phyloP scores from a whole-genome alignment of 2,113 vertebrate genomes.

The Hemichromis elongatus region DNA sequence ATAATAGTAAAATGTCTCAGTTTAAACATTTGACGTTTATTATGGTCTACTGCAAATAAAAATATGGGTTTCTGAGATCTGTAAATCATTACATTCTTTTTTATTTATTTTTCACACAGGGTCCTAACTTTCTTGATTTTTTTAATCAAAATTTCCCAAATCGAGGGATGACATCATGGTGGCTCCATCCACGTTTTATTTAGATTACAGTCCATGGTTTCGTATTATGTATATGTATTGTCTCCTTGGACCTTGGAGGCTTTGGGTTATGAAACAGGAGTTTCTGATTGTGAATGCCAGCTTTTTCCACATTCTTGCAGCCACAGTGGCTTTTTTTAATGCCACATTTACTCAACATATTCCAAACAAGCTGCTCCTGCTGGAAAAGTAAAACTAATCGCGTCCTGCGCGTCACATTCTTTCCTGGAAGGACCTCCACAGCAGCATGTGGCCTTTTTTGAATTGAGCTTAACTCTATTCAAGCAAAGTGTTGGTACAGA shows the following conservation, averaged over 20 bases:
- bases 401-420: not conserved
- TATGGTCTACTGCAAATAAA: not conserved
- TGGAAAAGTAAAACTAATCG: slow-evolving; percentile 2
- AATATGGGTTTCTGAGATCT: not conserved
- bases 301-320: not conserved
- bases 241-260: not conserved
- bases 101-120: not conserved
- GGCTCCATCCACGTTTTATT: not conserved
- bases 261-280: not conserved
- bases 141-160: not conserved
- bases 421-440: not conserved
- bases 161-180: not conserved
- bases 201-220: not conserved
- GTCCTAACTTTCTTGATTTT: not conserved
- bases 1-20: not conserved
- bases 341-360: not conserved
- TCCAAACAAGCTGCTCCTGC: not conserved
- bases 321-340: not conserved
- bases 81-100: not conserved
- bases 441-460: not conserved
- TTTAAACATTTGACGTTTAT: not conserved
- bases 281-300: not conserved
- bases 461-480: not conserved
- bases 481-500: not conserved
- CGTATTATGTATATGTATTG: not conserved